These are phyloP conservation scores for Scaptodrosophila lebanonensis DNA, from an alignment of 1,140 invertebrate genomes.

Conservation along the genomic window DNA sequence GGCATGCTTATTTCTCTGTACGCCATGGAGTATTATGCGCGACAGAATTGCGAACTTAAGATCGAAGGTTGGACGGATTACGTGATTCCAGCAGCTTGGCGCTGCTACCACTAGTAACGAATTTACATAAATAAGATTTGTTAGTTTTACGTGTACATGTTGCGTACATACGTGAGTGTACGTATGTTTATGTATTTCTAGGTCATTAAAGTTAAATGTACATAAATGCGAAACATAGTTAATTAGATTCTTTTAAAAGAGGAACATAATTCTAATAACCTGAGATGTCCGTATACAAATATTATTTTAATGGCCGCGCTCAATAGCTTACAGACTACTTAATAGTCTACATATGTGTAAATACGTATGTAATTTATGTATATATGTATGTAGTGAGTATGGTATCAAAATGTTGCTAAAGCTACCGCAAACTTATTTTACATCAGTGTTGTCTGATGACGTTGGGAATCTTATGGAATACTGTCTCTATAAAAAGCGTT, in stretches of 20 bases:
- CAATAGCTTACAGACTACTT: too few species aligned
- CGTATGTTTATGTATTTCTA: constrained; percentile 50
- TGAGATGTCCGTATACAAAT: too few species aligned
- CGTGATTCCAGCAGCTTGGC: constrained; percentile 77
- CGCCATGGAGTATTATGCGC: constrained; percentile 90
- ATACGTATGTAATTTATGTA: too few species aligned
- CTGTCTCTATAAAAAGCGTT: constrained; percentile 24
- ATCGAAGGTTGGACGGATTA: constrained; percentile 43
- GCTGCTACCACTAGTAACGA: constrained; percentile 75
- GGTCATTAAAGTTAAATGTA: constrained; percentile 46
- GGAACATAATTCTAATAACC: constrained; percentile 8
- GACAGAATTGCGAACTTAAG: constrained; percentile 82
- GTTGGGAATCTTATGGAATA: constrained; percentile 43
- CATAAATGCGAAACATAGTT: not conserved
- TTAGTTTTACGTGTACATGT: constrained; percentile 31
- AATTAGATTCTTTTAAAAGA: not conserved
- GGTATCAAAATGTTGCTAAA: constrained; percentile 18
- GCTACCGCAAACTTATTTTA: constrained; percentile 46
- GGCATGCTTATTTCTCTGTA: constrained; percentile 88
- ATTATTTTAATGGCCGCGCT: too few species aligned
- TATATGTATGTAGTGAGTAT: too few species aligned
- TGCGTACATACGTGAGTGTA: constrained; percentile 49
- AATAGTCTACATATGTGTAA: too few species aligned
- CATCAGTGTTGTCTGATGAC: constrained; percentile 48
- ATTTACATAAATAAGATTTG: constrained; percentile 8